These are phyloP conservation scores for Tragelaphus imberbis DNA, from an alignment of 2,113 vertebrate genomes.

Conservation along the genomic window DNA sequence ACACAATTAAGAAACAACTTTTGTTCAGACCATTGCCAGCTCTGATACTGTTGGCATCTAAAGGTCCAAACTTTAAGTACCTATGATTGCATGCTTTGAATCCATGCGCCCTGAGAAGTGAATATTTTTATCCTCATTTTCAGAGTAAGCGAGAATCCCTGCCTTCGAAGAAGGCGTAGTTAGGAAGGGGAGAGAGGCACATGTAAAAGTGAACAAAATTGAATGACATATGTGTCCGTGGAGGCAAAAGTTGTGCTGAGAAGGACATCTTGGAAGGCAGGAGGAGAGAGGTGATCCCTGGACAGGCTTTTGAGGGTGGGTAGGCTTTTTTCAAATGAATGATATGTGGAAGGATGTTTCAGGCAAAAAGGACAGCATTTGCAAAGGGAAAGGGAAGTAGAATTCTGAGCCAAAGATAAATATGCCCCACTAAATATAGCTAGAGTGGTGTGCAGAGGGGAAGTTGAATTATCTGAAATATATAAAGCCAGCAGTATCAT, in stretches of 20 bases:
- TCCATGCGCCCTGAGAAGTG: not conserved
- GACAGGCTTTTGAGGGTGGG: not conserved
- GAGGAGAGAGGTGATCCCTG: not conserved
- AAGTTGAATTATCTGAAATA: not conserved
- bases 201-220: fast-evolving
- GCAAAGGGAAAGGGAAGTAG: not conserved
- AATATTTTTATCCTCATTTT: not conserved
- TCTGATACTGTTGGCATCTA: not conserved
- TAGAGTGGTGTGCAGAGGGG: not conserved
- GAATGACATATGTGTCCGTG: fast-evolving
- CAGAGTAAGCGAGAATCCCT: not conserved
- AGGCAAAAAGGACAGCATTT: not conserved
- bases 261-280: not conserved
- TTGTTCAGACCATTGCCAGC: not conserved
- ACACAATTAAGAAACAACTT: not conserved
- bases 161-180: not conserved
- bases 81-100: not conserved
- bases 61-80: not conserved
- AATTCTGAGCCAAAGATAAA: not conserved
- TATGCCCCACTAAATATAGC: not conserved
- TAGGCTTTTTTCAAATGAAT: not conserved
- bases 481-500: not conserved
- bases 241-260: not conserved
- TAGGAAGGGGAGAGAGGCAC: not conserved
- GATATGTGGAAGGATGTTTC: not conserved